Base-by-base conservation (phyloP, 2,797 vertebrate species). In the Erithacus rubecula region DNA sequence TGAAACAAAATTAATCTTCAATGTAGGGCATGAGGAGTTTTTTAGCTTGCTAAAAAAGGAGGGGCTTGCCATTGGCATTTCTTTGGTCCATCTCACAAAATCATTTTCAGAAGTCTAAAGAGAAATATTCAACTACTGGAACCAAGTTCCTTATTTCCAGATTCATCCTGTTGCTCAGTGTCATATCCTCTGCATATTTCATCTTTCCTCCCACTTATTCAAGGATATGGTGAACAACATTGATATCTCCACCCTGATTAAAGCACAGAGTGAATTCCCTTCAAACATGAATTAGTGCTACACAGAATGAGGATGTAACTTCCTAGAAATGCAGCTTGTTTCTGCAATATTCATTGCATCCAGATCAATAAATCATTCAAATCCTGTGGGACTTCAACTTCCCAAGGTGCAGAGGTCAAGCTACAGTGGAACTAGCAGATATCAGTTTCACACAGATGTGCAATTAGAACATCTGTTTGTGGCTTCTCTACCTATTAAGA, bases 391-490 rank as follows among this genome's bases (percentile, higher is more conserved):
- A 96, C 56, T 82, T 67, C 79, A 95, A 88, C 95, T 96, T 97
- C 93, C 96, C 27, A 11, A 97, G 92, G 96, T 89, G 87, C 87
- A 95, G 91, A 96, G 97, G 97, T 97, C 96, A 97, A 96, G 92
- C 92, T 94, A 82, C 87, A 96, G 82, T 96, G 95, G 94, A 97
- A 86, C 89, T 78, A 83, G 95, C 72, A 95, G 97, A 97, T 93
- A 97, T 39, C 83, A 90, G 68, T 90, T 97, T 96, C 97, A 97
- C 95, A 92, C 95, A 96, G 94, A 92, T 95, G 80, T 70, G 89
- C 95, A 91, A 91, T 95, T 86, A 94, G 96, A 97, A 97, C 97
- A 98, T 97, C 97, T 97, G 97, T 92, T 97, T 96, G 97, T 93
- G 79, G 97, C 96, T 93, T 96, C 94, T 88, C 87, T 87, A 96